Evolutionary conservation across 2,113 vertebrate species (phyloP).

Genomic region (Myrmecobius fasciatus): DNA sequence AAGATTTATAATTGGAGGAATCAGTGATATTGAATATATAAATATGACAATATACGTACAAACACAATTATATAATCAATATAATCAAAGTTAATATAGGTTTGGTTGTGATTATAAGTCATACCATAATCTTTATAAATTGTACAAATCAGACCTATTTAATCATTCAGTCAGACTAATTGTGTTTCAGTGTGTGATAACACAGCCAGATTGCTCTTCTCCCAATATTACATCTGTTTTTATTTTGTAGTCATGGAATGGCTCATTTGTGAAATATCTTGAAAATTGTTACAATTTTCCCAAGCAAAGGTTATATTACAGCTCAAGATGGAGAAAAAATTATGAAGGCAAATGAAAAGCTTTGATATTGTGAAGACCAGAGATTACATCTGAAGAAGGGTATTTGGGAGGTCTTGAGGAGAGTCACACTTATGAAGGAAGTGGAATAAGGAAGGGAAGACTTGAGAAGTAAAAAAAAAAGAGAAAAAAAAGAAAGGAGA

Average conservation of each 20-base stretch:
- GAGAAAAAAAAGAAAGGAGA: not conserved
- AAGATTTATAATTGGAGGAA: not conserved
- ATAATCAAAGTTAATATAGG: not conserved
- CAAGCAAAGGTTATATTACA: not conserved
- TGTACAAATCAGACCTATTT: not conserved
- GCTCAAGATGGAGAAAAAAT: not conserved
- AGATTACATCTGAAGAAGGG: not conserved
- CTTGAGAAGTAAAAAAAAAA: not conserved
- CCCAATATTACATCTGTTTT: not conserved
- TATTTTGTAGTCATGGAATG: constrained; percentile 5
- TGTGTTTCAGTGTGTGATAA: not conserved
- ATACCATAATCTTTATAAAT: not conserved
- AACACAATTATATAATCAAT: not conserved
- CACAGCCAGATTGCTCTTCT: not conserved
- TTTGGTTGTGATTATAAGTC: not conserved
- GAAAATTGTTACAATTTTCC: not conserved
- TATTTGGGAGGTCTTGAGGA: not conserved
- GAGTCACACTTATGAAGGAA: not conserved
- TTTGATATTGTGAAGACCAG: not conserved
- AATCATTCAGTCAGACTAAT: not conserved
- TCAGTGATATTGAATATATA: not conserved
- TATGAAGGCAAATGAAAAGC: not conserved
- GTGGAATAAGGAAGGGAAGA: not conserved
- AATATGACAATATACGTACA: not conserved
- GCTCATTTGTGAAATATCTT: not conserved